Evolutionary conservation across 2,888 invertebrate species (phyloP).

Genomic region (Nomada lathburiana): DNA sequence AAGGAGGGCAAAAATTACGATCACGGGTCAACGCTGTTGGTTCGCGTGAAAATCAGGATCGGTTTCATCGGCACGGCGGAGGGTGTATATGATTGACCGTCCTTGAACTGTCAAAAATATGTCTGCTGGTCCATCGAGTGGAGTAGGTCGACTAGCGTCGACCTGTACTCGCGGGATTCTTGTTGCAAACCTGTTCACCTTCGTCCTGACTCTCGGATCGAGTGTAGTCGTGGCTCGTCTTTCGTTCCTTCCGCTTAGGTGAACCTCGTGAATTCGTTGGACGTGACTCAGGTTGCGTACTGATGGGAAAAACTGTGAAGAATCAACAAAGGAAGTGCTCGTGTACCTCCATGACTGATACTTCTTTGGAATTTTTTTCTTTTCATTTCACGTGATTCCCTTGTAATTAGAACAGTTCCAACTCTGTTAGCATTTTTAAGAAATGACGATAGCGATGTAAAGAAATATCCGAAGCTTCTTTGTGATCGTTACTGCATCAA

Average conservation of each 20-base stretch:
- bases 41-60: slow-evolving; percentile 10
- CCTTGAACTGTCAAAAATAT: slow-evolving; percentile 65
- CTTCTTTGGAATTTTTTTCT: not conserved
- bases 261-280: slow-evolving; percentile 17
- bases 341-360: slow-evolving; percentile 6
- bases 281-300: slow-evolving; percentile 35
- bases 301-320: not conserved
- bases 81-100: slow-evolving; percentile 28
- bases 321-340: slow-evolving; percentile 21
- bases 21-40: not conserved
- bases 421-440: too few species aligned
- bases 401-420: not conserved
- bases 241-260: slow-evolving; percentile 61
- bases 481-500: too few species aligned
- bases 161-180: slow-evolving; percentile 48
- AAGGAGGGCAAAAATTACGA: not conserved
- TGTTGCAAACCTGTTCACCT: slow-evolving; percentile 64
- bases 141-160: slow-evolving; percentile 47
- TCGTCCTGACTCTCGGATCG: slow-evolving; percentile 40
- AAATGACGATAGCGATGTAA: not conserved
- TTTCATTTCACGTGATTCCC: not conserved
- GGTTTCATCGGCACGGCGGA: not conserved
- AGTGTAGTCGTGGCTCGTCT: slow-evolving; percentile 42
- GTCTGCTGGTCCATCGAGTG: slow-evolving; percentile 34
- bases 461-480: too few species aligned